Base-by-base conservation (phyloP, 2,113 vertebrate species). In the Struthio camelus region DNA sequence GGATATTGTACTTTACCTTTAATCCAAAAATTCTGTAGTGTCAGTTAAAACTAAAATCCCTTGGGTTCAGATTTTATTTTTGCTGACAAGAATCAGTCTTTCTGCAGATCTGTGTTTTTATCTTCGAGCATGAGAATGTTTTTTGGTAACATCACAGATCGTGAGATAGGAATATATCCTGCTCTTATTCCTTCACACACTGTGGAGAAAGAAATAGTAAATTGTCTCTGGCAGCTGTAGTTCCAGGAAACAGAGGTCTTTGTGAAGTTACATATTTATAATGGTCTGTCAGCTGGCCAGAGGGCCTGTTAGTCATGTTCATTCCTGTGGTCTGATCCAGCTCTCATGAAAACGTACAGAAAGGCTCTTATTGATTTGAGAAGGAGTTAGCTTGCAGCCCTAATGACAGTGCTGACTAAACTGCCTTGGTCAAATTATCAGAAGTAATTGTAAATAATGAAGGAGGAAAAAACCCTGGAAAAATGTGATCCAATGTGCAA, bases 361-460 rank as follows among this genome's bases (percentile, higher is more conserved):
- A 93, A 82, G 73, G n/a, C 72, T 88, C 1, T 0, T 88, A 93
- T 78, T 56, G 87, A 94, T 95, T 61, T 92, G 90, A 77, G 71
- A 86, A 88, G 85, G 61, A 92, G 92, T 67, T 85, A 80, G 34
- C 80, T 96, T 92, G 87, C 72, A 73, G 30, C 69, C 1, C 0
- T 90, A 87, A 90, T 93, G 82, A 82, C 70, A 53, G 64, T 89
- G 87, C 95, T 94, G 95, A 97, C 34, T 95, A 93, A 97, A 94
- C 5, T 12, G 38, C 54, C 38, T 14, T 9, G 1, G 84, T 97
- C 96, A 97, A 97, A 97, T 97, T 97, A 97, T 94, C 93, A 93
- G 88, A 84, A 96, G 66, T 89, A 97, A 96, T 97, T 97, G 85
- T 58, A 94, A 97, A 80, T 85, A 96, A 93, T 87, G 77, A 77